Evolutionary conservation across 2,888 invertebrate species (phyloP).

Genomic region (Stictocephala bisonia): DNA sequence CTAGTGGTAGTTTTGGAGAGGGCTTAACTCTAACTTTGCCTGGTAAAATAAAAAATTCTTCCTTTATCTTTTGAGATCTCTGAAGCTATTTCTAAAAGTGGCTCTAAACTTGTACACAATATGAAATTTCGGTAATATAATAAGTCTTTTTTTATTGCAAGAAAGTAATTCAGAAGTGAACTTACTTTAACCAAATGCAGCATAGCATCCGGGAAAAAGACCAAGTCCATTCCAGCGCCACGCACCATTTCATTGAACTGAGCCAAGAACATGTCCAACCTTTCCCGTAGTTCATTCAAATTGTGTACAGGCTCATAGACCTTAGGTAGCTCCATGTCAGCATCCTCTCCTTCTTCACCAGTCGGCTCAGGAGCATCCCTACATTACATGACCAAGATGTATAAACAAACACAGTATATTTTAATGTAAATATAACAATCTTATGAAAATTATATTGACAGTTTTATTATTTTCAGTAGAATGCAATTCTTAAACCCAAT

Average conservation of each 20-base stretch:
- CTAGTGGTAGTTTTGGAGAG: too few relatives aligned
- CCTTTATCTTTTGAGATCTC: too few relatives aligned
- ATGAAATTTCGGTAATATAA: too few relatives aligned
- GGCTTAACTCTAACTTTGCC: too few relatives aligned
- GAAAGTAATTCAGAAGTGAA: neutral
- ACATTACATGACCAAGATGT: slow-evolving; percentile 17
- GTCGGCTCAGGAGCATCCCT: slow-evolving; percentile 98
- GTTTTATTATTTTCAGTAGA: too few relatives aligned
- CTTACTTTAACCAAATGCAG: slow-evolving; percentile 84
- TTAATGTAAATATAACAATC: neutral
- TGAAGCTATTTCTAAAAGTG: too few relatives aligned
- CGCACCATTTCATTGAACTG: slow-evolving; percentile 97
- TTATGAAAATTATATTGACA: neutral
- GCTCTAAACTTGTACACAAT: too few relatives aligned
- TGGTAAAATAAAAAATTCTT: too few relatives aligned
- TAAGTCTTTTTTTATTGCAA: neutral
- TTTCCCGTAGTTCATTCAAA: slow-evolving; percentile 82
- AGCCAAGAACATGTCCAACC: slow-evolving; percentile 89
- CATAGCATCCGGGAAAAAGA: slow-evolving; percentile 98
- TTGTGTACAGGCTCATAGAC: slow-evolving; percentile 94
- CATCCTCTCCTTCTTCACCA: slow-evolving; percentile 96
- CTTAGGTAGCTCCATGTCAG: slow-evolving; percentile 96
- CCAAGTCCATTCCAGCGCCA: slow-evolving; percentile 95
- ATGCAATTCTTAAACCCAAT: too few relatives aligned
- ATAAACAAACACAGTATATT: neutral